phyloP scores from a whole-genome alignment of 2,888 invertebrate genomes.

The Priocnemis perturbator region DNA sequence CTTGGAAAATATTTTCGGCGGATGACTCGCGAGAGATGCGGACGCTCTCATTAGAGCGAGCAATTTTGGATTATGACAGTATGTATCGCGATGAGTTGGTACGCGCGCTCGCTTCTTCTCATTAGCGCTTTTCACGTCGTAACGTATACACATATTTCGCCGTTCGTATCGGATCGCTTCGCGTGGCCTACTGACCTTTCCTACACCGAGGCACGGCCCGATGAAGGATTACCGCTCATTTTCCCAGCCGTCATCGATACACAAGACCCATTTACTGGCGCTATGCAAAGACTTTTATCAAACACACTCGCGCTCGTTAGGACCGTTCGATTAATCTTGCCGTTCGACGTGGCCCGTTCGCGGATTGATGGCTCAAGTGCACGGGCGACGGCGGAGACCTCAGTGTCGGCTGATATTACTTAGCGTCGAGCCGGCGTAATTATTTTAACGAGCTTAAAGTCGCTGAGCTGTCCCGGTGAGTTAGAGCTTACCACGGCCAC shows the following conservation, averaged over 20 bases:
- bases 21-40: too few species aligned
- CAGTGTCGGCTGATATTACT: too few species aligned
- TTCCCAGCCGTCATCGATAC: not conserved
- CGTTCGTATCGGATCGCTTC: slow-evolving; percentile 23
- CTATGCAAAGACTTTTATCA: slow-evolving; percentile 31
- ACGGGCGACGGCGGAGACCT: too few species aligned
- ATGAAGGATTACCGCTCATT: not conserved
- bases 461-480: too few species aligned
- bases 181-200: slow-evolving; percentile 23
- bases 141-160: too few species aligned
- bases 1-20: too few species aligned
- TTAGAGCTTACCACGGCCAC: too few species aligned
- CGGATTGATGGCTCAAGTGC: too few species aligned
- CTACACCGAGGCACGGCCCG: not conserved
- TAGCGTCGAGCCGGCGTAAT: too few species aligned
- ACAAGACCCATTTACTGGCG: slow-evolving; percentile 33
- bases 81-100: slow-evolving; percentile 39
- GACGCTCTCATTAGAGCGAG: slow-evolving; percentile 46
- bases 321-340: too few species aligned
- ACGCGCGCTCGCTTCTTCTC: slow-evolving; percentile 46
- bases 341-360: too few species aligned
- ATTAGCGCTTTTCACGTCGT: slow-evolving; percentile 46
- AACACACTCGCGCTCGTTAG: not conserved
- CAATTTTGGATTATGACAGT: slow-evolving; percentile 47
- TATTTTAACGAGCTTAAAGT: too few species aligned